Base-by-base conservation (phyloP, 2,888 invertebrate genomes). In the Sphinx pinastri region DNA sequence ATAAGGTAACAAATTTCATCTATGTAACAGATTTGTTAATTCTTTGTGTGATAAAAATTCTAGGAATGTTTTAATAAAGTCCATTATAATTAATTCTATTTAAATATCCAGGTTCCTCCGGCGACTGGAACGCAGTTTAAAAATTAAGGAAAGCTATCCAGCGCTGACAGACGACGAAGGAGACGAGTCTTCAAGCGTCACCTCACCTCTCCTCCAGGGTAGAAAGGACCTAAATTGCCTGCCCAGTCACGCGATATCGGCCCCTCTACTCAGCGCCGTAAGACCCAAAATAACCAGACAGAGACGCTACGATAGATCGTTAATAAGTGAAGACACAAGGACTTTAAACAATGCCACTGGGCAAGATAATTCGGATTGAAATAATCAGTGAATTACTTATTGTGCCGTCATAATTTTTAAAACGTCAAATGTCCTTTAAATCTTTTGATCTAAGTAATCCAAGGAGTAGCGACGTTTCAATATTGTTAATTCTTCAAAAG, bases 121-220 rank as follows among this genome's bases (percentile, higher is more conserved):
- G 77, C 94, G 97, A 76, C 88, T 97, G 80, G 96, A 97, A 83
- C 94, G 95, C 81, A 97, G 96, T 82, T 90, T 97, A 78, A 96
- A 96, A 88, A 95, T 95, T 86, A 95, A 95, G 78, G 96, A 96
- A 82, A 95, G 93, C 78, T 92, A 94, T 77, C 95, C 95, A 69
- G 94, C 95, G 72, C 90, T 95, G 76, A 95, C 95, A 67, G 95
- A 95, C 78, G 95, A 95, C 79, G 92, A 95, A 83, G 94, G 94
- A 54, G 94, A 94, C 82, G 95, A 95, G 74, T 96, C 96, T 16
- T 95, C 96, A 38, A 94, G 95, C 80, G 95, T 95, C 58, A 96
- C 96, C 47, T 96, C 96, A 3, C 96, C 96, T 0, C 86, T 96
- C 3, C 89, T 95, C 5, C 92, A 94, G 76, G 90, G 87, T 59